A percentile compares a stretch with the other conserved stretches of the same genome.
phyloP scores from a whole-genome alignment of 1,140 invertebrate genomes.

The Drosophila tropicalis region DNA sequence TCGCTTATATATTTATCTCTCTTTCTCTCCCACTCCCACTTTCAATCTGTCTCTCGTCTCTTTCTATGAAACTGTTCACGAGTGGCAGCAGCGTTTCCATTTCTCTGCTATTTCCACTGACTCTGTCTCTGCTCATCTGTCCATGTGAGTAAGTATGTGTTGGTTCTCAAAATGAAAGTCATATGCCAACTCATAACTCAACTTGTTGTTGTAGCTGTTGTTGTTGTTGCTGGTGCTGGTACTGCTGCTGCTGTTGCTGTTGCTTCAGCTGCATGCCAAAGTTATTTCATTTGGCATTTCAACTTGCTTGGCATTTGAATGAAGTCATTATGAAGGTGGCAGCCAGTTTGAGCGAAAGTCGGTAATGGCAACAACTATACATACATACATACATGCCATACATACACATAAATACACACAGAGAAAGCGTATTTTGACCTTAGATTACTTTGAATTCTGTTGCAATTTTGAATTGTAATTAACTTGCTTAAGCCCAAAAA shows the following conservation, averaged over 20 bases:
- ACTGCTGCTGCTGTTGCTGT: slow-evolving; percentile 22
- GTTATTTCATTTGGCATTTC: slow-evolving; percentile 80
- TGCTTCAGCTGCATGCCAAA: slow-evolving; percentile 45
- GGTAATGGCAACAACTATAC: slow-evolving; percentile 58
- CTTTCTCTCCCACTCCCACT: background rate
- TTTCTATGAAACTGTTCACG: slow-evolving; percentile 13
- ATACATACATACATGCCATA: slow-evolving; percentile 2
- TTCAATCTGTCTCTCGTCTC: too few relatives aligned
- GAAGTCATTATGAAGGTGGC: slow-evolving; percentile 76
- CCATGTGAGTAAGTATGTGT: slow-evolving; percentile 18
- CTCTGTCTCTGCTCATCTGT: slow-evolving; percentile 31
- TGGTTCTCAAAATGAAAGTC: slow-evolving; percentile 77
- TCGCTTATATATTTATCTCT: background rate
- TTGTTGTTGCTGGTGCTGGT: slow-evolving; percentile 27
- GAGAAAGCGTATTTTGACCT: too few relatives aligned
- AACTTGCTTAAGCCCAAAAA: too few relatives aligned
- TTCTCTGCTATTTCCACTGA: slow-evolving; percentile 47
- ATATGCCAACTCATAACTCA: slow-evolving; percentile 81
- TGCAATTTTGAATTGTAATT: too few relatives aligned
- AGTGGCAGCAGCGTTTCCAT: slow-evolving; percentile 65
- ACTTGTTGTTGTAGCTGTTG: slow-evolving; percentile 60
- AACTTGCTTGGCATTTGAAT: slow-evolving; percentile 80
- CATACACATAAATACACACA: background rate
- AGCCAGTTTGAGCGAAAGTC: slow-evolving; percentile 33
- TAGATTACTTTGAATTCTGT: too few relatives aligned